These are phyloP conservation scores for Nesometra sesokonis DNA, from an alignment of 35 echinoderm and acorn worm species.

Conservation along the genomic window DNA sequence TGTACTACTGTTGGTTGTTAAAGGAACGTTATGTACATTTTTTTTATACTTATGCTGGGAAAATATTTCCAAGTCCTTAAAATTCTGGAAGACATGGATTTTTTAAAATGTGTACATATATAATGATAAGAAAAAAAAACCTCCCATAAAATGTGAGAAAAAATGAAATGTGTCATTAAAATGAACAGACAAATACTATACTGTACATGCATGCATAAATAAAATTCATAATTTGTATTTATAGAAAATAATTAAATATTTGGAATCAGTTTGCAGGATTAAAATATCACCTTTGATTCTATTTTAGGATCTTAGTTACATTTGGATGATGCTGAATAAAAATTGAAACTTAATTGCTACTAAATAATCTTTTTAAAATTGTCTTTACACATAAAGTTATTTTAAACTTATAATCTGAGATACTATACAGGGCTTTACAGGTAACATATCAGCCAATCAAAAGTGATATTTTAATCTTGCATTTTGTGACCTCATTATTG, in stretches of 20 bases:
- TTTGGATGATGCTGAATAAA: too few species aligned
- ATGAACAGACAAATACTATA: background rate
- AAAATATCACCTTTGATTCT: too few species aligned
- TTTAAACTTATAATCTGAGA: background rate
- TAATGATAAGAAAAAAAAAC: background rate
- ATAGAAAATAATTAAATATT: too few species aligned
- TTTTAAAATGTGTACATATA: background rate
- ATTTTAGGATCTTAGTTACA: too few species aligned
- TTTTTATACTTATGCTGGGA: background rate
- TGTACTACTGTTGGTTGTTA: background rate
- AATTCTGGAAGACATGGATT: background rate
- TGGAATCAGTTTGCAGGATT: too few species aligned
- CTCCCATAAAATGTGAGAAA: background rate
- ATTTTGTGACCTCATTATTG: background rate
- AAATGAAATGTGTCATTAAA: background rate
- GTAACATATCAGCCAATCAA: background rate
- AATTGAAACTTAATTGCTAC: too few species aligned
- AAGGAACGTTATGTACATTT: background rate
- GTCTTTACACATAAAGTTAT: background rate
- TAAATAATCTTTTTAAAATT: background rate
- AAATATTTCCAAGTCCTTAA: background rate
- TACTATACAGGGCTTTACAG: background rate
- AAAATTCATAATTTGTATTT: background rate
- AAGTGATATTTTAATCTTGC: background rate
- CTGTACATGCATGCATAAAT: background rate